phyloP scores from a whole-genome alignment of 2,113 vertebrate species.

The Carlito syrichta region DNA sequence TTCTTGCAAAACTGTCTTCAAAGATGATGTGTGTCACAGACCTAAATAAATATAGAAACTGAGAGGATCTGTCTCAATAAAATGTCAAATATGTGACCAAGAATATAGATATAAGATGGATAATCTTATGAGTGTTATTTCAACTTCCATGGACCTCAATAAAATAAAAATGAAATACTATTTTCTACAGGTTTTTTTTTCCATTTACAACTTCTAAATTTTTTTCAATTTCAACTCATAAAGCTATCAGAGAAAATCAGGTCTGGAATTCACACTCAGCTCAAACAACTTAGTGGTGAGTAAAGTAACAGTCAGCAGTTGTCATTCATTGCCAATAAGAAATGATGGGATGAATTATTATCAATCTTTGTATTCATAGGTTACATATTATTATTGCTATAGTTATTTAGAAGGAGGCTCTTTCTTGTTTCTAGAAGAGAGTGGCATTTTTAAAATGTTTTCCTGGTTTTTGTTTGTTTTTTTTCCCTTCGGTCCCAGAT shows the following conservation, averaged over 20 bases:
- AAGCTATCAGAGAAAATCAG: constrained; percentile 1
- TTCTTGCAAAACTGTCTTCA: neutral
- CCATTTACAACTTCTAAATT: neutral
- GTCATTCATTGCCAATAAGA: neutral
- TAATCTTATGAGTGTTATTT: neutral
- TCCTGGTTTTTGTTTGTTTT: too few species aligned
- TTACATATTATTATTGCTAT: neutral
- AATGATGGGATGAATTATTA: neutral
- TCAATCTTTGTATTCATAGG: neutral
- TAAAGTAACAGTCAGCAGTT: neutral
- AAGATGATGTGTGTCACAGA: neutral
- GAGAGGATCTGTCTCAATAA: neutral
- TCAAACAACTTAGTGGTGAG: neutral
- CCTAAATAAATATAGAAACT: neutral
- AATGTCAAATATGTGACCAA: neutral
- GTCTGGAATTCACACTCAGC: neutral
- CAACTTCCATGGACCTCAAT: neutral
- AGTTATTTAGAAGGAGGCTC: neutral
- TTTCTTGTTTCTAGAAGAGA: neutral
- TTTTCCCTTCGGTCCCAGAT: neutral
- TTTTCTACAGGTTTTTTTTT: neutral
- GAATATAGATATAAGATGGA: neutral
- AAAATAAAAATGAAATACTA: neutral
- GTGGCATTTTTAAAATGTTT: neutral
- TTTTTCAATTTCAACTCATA: neutral